Base-by-base conservation (phyloP, 30 jellyfish, hydroid and myxozoan genomes). In the Rhopilema esculentum region DNA sequence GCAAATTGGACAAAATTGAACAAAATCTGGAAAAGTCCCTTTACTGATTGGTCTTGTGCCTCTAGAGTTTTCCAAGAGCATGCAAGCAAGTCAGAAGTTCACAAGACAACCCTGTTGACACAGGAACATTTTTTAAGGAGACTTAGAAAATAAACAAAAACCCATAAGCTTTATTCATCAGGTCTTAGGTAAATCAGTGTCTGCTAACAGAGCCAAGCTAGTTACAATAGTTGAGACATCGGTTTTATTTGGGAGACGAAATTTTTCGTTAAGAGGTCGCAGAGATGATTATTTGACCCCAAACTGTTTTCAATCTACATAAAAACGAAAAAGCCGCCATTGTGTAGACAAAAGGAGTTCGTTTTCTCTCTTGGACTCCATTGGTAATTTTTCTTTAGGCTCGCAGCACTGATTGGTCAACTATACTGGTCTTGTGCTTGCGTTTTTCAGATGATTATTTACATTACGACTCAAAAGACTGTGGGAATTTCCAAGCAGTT, bases 41-140 rank as follows among this genome's bases (percentile, higher is more conserved):
- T 72, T 23, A 12, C 4, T 7, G 84, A 72, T 49, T 72, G 84
- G 84, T 72, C 84, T 26, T 72, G 25, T 72, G 84, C 84, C 84
- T 22, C 84, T 72, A 72, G 25, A 21, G 22, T 4, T 12, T 72
- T 49, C 16, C 9, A 72, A 24, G 84, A 33, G 4, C 66, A 72
- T 22, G 25, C 29, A 22, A 19, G 22, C 9, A 72, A 72, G 30
- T 28, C 84, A 4, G 84, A 72, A 24, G n/a, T 72, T 4, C 84
- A 72, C 33, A 72, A 29, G 33, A 72, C 84, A 27, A 66, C 84
- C 21, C 8, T 72, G 75, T 4, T 4, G 7, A 24, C 84, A 72
- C 29, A 27, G 84, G 61, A 72, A 19, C 27, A 72, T 72, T 72
- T 72, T 72, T 19, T n/a, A 17, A 17, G n/a, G 32, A 24, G 84